phyloP scores from a whole-genome alignment of 1,140 invertebrate genomes.

The Halictus rubicundus region DNA sequence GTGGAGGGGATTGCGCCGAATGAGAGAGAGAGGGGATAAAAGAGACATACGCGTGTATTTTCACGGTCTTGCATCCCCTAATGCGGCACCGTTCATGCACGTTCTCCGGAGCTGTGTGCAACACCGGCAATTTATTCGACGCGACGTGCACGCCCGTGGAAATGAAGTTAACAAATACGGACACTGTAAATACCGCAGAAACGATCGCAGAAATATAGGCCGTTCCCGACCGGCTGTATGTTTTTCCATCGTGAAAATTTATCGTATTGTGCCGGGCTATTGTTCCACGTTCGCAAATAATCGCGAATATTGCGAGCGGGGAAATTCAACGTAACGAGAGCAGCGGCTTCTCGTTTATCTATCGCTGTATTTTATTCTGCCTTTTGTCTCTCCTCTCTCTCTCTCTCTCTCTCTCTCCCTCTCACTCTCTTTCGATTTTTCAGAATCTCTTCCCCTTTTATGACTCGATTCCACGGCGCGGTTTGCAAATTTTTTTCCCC shows the following conservation, averaged over 20 bases:
- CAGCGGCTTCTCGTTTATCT: neutral
- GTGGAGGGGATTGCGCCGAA: too few species aligned
- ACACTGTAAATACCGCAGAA: constrained; percentile 41
- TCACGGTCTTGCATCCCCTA: constrained; percentile 7
- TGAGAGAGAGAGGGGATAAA: neutral
- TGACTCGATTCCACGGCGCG: too few species aligned
- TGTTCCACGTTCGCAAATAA: constrained; percentile 37
- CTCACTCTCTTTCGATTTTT: neutral
- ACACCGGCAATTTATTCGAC: constrained; percentile 24
- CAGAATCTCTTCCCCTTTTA: too few species aligned
- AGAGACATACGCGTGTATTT: neutral
- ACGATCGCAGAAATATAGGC: constrained; percentile 33
- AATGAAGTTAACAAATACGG: constrained; percentile 48
- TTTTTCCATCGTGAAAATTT: constrained; percentile 38
- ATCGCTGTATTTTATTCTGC: neutral
- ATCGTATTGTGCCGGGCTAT: constrained; percentile 14
- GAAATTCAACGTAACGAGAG: constrained; percentile 13
- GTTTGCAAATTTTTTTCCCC: too few species aligned
- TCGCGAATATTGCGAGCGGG: constrained; percentile 5
- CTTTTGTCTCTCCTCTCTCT: neutral
- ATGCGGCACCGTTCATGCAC: neutral
- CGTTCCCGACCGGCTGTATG: neutral
- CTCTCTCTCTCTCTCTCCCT: neutral
- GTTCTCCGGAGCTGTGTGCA: neutral
- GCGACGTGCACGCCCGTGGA: constrained; percentile 11